Conservation (phyloP, 1,140 invertebrate species). For the Camponotus vicinus region DNA sequence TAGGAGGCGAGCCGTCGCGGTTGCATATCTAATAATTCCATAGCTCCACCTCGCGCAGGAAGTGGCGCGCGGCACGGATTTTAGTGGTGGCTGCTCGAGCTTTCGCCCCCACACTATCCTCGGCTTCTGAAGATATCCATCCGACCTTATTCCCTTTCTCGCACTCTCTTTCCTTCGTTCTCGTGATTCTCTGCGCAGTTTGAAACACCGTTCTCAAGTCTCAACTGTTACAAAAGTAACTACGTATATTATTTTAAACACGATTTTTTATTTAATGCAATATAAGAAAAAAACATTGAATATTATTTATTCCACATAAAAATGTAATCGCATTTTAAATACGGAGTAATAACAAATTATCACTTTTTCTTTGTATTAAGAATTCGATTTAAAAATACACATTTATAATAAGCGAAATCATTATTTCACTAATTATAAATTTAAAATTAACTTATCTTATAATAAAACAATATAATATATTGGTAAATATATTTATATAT, state of each 20-base stretch:
- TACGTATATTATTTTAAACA: neutral
- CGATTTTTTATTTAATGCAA: neutral
- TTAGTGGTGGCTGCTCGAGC: slow-evolving; percentile 69
- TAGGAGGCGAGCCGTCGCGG: slow-evolving; percentile 79
- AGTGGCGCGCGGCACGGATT: slow-evolving; percentile 75
- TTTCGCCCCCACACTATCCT: slow-evolving; percentile 40
- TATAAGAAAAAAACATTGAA: neutral
- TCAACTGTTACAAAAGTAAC: neutral
- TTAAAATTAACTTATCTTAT: neutral
- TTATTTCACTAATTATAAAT: neutral
- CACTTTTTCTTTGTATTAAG: neutral
- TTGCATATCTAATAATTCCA: slow-evolving; percentile 85
- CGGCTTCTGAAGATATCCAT: slow-evolving; percentile 41
- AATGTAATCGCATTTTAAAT: neutral
- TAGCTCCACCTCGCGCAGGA: slow-evolving; percentile 73
- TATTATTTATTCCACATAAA: neutral
- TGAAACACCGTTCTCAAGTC: neutral
- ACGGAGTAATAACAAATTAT: neutral
- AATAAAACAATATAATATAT: neutral
- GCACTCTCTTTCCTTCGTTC: slow-evolving; percentile 46
- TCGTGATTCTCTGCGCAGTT: neutral
- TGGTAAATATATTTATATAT: slow-evolving; percentile 1
- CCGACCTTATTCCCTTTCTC: slow-evolving; percentile 57
- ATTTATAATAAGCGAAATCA: neutral
- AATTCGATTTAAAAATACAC: neutral